phyloP scores from a whole-genome alignment of 2,888 invertebrate genomes.

The Matsumyia berberina region DNA sequence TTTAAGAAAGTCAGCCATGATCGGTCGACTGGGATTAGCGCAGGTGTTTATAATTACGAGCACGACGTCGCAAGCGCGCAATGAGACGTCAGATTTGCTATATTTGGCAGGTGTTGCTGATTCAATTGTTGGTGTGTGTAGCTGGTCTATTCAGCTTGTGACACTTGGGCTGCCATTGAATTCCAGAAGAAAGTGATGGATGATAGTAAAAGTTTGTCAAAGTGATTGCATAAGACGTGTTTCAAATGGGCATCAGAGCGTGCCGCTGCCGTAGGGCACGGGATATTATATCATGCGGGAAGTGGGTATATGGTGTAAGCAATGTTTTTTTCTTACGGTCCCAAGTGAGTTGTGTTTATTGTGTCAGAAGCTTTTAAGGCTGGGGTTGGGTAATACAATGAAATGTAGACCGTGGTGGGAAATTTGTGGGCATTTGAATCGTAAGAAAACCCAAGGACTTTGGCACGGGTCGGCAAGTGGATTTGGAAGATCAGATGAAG shows the following conservation, averaged over 20 bases:
- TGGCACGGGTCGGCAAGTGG: too few species aligned
- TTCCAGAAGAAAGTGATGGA: constrained; percentile 27
- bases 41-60: constrained; percentile 38
- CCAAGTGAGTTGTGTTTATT: too few species aligned
- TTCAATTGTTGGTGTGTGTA: neutral
- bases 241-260: neutral
- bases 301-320: neutral
- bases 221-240: constrained; percentile 16
- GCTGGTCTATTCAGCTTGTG: neutral
- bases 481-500: too few species aligned
- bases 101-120: neutral
- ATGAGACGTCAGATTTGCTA: constrained; percentile 18
- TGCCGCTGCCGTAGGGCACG: constrained; percentile 10
- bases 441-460: too few species aligned
- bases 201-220: neutral
- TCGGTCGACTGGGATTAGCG: neutral
- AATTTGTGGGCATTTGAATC: too few species aligned
- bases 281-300: neutral
- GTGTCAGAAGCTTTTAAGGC: too few species aligned
- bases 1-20: constrained; percentile 20
- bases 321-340: too few species aligned
- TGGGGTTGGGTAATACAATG: too few species aligned
- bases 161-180: constrained; percentile 19
- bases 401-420: too few species aligned
- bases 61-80: constrained; percentile 14